Evolutionary conservation across 64 coral and sea anemone genomes (phyloP).

Genomic region (Dendronephthya gigantea): DNA sequence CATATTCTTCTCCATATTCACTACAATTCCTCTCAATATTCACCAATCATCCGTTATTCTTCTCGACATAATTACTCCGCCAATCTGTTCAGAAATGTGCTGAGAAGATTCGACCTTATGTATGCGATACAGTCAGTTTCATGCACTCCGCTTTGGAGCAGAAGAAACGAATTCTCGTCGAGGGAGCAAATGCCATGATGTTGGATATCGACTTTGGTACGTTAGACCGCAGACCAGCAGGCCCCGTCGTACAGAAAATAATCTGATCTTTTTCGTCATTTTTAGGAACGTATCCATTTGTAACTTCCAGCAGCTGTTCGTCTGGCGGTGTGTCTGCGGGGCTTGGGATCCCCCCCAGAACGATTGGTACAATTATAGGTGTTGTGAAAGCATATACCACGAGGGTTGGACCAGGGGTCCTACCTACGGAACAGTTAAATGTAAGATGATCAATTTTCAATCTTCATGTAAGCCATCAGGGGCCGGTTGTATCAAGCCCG

Average conservation of each 20-base stretch:
- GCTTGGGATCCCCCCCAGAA: slow-evolving; percentile 73
- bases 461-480: too few species aligned
- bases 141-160: not conserved
- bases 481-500: too few species aligned
- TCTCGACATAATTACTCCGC: too few species aligned
- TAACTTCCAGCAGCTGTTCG: slow-evolving; percentile 85
- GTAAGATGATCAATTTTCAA: slow-evolving; percentile 30
- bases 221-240: not conserved
- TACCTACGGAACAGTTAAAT: slow-evolving; percentile 76
- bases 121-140: not conserved
- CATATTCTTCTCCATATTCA: not conserved
- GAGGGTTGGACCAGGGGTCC: slow-evolving; percentile 73
- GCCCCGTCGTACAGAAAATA: too few species aligned
- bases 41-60: not conserved
- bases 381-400: slow-evolving; percentile 91
- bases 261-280: not conserved
- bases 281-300: slow-evolving; percentile 87
- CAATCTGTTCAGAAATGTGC: not conserved
- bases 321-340: slow-evolving; percentile 84
- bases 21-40: not conserved
- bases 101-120: not conserved
- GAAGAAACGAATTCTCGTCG: not conserved
- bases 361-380: slow-evolving; percentile 68
- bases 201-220: slow-evolving; percentile 11
- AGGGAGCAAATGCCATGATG: slow-evolving; percentile 8